Base-by-base conservation (phyloP, 2,888 invertebrate genomes). In the Idaea dimidiata region DNA sequence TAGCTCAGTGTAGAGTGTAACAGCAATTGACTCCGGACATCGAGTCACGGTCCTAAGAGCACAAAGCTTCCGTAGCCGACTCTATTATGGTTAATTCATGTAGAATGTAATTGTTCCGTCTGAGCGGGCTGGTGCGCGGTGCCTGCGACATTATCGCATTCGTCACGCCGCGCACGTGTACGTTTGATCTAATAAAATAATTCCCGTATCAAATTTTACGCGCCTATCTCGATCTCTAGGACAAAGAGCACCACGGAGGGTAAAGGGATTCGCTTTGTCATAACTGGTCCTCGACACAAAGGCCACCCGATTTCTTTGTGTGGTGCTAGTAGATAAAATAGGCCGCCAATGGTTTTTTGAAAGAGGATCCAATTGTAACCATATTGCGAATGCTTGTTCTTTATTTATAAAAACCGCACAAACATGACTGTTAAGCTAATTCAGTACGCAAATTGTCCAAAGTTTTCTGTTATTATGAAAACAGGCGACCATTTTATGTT, bases 161-260 rank as follows among this genome's bases (percentile, higher is more conserved):
- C 89, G 92, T 90, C 90, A 91, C 87, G 89, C 86, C 81, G 84
- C 86, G 91, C 92, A 92, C 92, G 92, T 92, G 92, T 89, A 82
- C 85, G 83, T 82, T 84, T 82, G 84, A 89, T 88, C 90, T 89
- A 91, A 91, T 91, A 89, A 88, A 90, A 90, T 91, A 89, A 91
- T 91, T 91, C 91, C 91, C 91, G 91, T 90, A 90, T 91, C 91
- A 86, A 92, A 92, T 92, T 91, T 87, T 88, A 89, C 87, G 84
- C 90, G 86, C 84, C 86, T 91, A 91, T 91, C 91, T 88, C 85
- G 92, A 91, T 91, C 84, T 88, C 82, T 84, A 84, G 90, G 89
- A 91, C 91, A 91, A 91, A 90, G 88, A 77, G 62, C 78, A 68
- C 72, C 72, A 76, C 76, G 72, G 81, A 82, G 81, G 85, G 87